Conservation (phyloP, 2,797 vertebrate genomes). For the Sebastes umbrosus region DNA sequence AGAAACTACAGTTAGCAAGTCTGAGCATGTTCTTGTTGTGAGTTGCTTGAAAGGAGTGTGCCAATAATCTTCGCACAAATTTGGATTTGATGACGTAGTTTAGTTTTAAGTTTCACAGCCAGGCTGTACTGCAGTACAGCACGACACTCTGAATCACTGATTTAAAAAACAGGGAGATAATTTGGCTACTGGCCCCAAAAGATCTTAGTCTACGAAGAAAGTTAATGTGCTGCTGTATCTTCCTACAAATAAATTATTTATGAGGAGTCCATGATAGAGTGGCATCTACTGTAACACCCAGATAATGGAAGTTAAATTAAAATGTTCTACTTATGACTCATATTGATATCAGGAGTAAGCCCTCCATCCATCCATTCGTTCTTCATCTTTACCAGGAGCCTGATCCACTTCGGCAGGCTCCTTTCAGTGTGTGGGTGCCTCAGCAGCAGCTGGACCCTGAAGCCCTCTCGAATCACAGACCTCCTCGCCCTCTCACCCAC, state of each 20-base stretch:
- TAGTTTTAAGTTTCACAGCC: background rate
- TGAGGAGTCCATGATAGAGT: background rate
- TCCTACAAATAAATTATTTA: background rate
- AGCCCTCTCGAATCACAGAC: slow-evolving; percentile 8
- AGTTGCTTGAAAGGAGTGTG: background rate
- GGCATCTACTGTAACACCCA: background rate
- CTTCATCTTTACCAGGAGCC: background rate
- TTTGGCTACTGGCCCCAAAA: too few species aligned
- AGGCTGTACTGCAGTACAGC: background rate
- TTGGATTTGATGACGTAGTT: background rate
- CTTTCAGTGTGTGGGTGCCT: background rate
- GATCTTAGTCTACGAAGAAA: background rate
- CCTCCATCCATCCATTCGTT: background rate
- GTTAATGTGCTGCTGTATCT: background rate
- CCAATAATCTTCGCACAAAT: background rate
- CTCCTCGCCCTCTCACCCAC: slow-evolving; percentile 20
- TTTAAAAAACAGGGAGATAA: background rate
- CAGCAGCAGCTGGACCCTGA: slow-evolving; percentile 1
- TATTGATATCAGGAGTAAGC: background rate
- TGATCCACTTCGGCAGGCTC: background rate
- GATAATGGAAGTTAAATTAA: background rate
- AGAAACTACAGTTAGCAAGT: background rate
- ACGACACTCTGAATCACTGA: background rate
- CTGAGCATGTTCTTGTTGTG: background rate
- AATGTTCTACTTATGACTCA: background rate